Percentiles rank a stretch among this genome's conserved stretches.
Conservation (phyloP, 2,113 vertebrate species). For the Poeciliopsis turrubarensis region DNA sequence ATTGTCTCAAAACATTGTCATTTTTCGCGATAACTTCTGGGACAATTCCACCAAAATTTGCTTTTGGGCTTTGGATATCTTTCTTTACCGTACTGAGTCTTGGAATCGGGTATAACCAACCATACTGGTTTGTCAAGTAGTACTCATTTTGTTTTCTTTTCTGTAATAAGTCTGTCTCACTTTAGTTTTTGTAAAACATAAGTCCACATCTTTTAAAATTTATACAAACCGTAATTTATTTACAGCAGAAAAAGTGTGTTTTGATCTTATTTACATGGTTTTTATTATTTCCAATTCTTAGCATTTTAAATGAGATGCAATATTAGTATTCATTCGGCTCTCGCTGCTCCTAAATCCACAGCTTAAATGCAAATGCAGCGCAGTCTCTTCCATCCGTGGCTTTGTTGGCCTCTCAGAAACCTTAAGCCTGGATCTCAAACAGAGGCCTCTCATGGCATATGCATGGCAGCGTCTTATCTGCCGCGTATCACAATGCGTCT, state of each 20-base stretch:
- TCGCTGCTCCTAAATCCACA: conserved; percentile 68
- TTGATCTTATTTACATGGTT: conserved; percentile 54
- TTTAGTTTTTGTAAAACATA: background rate
- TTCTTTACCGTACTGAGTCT: no score
- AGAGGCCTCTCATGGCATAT: conserved; percentile 78
- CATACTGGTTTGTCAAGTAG: no score
- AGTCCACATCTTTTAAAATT: background rate
- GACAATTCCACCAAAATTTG: no score
- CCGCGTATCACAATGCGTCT: conserved; percentile 78
- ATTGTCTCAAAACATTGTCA: no score
- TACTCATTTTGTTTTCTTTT: no score
- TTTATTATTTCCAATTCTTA: conserved; percentile 70
- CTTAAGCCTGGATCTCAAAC: conserved; percentile 78
- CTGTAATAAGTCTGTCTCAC: background rate
- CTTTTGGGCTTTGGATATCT: no score
- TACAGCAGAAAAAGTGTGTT: conserved; percentile 34
- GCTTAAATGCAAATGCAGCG: conserved; percentile 76
- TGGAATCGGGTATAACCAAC: no score
- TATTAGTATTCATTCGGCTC: conserved; percentile 75
- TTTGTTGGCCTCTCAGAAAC: conserved; percentile 78
- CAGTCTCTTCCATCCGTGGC: conserved; percentile 68
- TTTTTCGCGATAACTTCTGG: no score
- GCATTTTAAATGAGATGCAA: conserved; percentile 78
- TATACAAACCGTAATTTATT: background rate
- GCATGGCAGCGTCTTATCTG: conserved; percentile 80